Evolutionary conservation across 2,797 vertebrate genomes (phyloP), one percentile per base, ranked within the genome.

Genomic region (Lacerta bilineata): DNA sequence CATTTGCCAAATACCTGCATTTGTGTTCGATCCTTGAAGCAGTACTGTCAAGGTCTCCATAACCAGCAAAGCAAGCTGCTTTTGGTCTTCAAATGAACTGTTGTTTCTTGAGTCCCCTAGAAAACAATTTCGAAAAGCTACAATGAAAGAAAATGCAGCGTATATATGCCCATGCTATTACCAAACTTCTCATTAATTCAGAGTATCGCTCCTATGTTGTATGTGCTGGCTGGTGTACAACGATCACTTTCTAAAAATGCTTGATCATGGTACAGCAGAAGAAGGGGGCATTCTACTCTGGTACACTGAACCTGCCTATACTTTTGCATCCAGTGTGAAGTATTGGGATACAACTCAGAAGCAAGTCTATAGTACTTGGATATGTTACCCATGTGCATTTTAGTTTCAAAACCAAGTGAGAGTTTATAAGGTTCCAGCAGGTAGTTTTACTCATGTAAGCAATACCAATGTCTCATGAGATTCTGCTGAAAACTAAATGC

Each of bases 41-140:
- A 99, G 97, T 87, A 98, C 98, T 2, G 98, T 99, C 92, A 99
- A 96, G 0, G 98, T 98, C 95, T 99, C 99, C 99, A 99, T 99
- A 92, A 99, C 99, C 93, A 99, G 95, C 96, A 98, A 98, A 83
- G 99, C 99, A 95, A 99, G 91, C 92, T 99, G 98, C 91, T 98
- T 99, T 98, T 99, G 99, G 92, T 99, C 99, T 95, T 99, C 99
- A 43, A 97, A 96, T 27, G 98, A 98, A 23, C 95, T 96, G 94
- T 97, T 98, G 95, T 97, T 98, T 93, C 97, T 98, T 94, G 98
- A 97, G 94, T 98, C 99, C 29, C 97, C 98, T 99, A 90, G 15
- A 87, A 92, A 90, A 93, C 17, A 92, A 33, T 84, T 80, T 90
- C 77, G 84, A 81, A 29, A 75, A 36, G 20, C 36, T 77, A 72